phyloP scores from a whole-genome alignment of 2,888 invertebrate genomes.

The Agonopterix arenella region DNA sequence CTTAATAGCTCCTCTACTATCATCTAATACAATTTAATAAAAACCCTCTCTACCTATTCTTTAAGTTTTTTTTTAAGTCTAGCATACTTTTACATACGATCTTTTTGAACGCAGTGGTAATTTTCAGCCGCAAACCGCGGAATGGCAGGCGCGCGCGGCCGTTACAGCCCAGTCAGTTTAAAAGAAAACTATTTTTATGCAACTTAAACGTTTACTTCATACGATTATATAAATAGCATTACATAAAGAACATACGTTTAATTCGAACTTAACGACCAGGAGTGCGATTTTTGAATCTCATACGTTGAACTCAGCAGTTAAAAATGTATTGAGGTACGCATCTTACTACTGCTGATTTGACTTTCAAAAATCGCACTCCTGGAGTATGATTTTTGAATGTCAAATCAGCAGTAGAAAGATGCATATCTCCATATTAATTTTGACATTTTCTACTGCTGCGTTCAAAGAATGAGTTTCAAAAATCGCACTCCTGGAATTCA shows the following conservation, averaged over 20 bases:
- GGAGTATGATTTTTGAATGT: no score
- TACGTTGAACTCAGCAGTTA: no score
- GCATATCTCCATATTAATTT: no score
- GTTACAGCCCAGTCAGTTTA: conserved; percentile 20
- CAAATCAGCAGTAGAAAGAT: no score
- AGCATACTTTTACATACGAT: conserved; percentile 12
- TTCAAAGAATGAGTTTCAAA: no score
- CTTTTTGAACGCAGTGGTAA: conserved; percentile 21
- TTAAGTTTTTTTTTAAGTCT: conserved; percentile 11
- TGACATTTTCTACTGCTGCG: no score
- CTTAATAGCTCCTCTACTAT: conserved; percentile 39
- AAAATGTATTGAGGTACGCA: no score
- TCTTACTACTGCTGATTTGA: no score
- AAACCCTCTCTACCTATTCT: conserved; percentile 6
- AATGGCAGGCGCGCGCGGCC: conserved; percentile 45
- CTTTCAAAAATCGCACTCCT: no score
- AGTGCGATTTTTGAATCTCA: no score
- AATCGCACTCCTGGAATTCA: no score
- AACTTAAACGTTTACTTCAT: conserved; percentile 10
- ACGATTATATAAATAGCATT: conserved; percentile 5
- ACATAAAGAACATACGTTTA: neutral
- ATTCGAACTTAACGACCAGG: no score
- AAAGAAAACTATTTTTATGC: conserved; percentile 28
- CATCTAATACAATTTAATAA: conserved; percentile 8
- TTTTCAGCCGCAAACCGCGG: conserved; percentile 62